Conservation (phyloP, 2,113 vertebrate genomes). For the Astur gentilis region DNA sequence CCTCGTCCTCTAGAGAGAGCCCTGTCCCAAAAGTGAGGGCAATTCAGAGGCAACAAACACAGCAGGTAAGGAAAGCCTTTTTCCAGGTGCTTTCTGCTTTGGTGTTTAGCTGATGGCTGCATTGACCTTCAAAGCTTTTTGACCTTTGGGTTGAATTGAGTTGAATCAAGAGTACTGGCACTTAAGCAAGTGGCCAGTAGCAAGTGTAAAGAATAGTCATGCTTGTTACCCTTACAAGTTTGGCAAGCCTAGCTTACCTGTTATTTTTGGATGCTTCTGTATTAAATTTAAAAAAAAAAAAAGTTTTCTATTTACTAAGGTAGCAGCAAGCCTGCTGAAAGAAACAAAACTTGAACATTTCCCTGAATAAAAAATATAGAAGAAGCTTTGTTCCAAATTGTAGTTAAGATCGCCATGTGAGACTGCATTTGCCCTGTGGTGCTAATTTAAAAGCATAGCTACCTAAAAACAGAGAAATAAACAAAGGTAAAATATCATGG, state of each 20-base stretch:
- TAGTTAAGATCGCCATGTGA: neutral
- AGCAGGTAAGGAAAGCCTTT: slow-evolving; percentile 69
- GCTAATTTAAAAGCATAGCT: slow-evolving; percentile 25
- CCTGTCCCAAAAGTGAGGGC: slow-evolving; percentile 79
- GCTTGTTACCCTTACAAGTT: neutral
- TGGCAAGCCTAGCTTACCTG: neutral
- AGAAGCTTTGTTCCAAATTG: neutral
- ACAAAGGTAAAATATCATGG: neutral
- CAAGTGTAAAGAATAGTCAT: neutral
- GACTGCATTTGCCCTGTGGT: neutral
- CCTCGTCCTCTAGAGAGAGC: slow-evolving; percentile 79
- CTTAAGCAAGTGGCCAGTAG: neutral
- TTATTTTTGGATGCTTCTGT: neutral
- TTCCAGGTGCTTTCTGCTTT: neutral
- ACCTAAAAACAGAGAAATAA: neutral
- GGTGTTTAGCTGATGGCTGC: neutral
- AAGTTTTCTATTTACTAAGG: neutral
- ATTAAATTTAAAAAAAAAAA: neutral
- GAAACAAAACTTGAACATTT: neutral
- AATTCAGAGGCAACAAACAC: slow-evolving; percentile 73
- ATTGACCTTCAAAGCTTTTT: neutral
- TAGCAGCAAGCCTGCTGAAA: neutral
- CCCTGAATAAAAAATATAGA: neutral
- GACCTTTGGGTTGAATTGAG: neutral
- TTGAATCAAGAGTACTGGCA: neutral